Conservation (phyloP, 1,140 invertebrate species). For the Drosophila kanapiae region DNA sequence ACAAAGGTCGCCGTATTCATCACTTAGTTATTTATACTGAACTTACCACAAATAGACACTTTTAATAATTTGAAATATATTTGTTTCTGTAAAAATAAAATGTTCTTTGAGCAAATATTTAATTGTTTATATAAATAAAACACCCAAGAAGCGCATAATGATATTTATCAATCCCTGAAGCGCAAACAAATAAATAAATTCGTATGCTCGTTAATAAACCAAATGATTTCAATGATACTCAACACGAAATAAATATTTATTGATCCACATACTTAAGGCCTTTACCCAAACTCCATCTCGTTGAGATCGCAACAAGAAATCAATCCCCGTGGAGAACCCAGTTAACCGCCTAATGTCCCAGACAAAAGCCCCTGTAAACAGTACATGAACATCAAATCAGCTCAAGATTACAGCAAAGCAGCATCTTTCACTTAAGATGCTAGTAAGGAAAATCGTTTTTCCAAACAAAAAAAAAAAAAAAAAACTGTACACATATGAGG, state of each 20-base stretch:
- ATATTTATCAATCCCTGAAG: neutral
- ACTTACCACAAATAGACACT: too few relatives aligned
- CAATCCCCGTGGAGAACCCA: slow-evolving; percentile 26
- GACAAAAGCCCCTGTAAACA: slow-evolving; percentile 48
- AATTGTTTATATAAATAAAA: neutral
- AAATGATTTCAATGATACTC: neutral
- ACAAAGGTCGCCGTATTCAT: too few relatives aligned
- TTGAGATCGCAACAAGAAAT: slow-evolving; percentile 14
- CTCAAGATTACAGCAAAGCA: slow-evolving; percentile 40
- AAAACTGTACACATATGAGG: slow-evolving; percentile 46
- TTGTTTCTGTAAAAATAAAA: neutral
- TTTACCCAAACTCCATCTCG: neutral
- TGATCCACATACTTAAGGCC: slow-evolving; percentile 13
- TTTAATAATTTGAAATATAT: accelerated
- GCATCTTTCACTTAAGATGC: slow-evolving; percentile 27
- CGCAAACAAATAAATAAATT: neutral
- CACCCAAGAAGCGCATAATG: neutral
- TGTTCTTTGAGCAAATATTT: neutral
- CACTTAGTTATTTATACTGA: too few relatives aligned
- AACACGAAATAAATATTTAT: slow-evolving; percentile 25
- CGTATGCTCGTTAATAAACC: neutral
- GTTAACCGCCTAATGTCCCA: slow-evolving; percentile 29
- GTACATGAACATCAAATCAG: slow-evolving; percentile 52
- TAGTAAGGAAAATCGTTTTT: slow-evolving; percentile 31
- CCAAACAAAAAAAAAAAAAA: slow-evolving; percentile 27